A percentile compares a stretch with the other conserved stretches of the same genome.
These are phyloP conservation scores for Bostrychus sinensis DNA, from an alignment of 2,113 vertebrate species.

Conservation along the genomic window DNA sequence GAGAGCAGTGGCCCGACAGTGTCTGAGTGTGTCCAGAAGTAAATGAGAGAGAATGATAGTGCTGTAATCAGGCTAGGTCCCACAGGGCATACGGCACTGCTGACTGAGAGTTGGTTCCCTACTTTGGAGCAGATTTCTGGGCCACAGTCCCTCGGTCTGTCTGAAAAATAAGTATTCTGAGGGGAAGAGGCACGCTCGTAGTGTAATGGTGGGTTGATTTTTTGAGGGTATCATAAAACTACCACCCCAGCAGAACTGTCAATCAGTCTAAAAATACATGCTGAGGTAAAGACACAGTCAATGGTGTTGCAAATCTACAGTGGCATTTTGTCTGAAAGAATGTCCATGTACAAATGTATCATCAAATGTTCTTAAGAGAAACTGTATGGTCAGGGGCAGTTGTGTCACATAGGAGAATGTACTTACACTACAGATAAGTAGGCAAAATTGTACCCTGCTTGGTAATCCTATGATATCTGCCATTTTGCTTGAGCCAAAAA, in stretches of 20 bases:
- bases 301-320: background rate
- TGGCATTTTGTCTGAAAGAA: background rate
- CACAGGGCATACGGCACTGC: constrained; percentile 57
- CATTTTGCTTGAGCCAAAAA: background rate
- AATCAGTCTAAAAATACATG: constrained; percentile 14
- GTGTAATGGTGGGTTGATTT: constrained; percentile 24
- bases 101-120: constrained; percentile 60
- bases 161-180: constrained; percentile 23
- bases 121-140: constrained; percentile 64
- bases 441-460: no score
- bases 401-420: background rate
- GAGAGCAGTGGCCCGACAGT: constrained; percentile 7
- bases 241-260: constrained; percentile 28
- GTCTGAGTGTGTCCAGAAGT: constrained; percentile 32
- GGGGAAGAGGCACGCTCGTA: background rate
- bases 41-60: constrained; percentile 60
- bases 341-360: background rate
- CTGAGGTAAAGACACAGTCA: background rate
- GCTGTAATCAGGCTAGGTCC: constrained; percentile 71
- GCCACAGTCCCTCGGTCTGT: constrained; percentile 49
- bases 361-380: background rate
- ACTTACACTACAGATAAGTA: no score
- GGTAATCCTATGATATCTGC: no score
- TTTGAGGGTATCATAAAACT: constrained; percentile 26
- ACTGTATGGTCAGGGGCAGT: background rate